Evolutionary conservation across 2,113 vertebrate species (phyloP).

Genomic region (Campylorhamphus procurvoides): DNA sequence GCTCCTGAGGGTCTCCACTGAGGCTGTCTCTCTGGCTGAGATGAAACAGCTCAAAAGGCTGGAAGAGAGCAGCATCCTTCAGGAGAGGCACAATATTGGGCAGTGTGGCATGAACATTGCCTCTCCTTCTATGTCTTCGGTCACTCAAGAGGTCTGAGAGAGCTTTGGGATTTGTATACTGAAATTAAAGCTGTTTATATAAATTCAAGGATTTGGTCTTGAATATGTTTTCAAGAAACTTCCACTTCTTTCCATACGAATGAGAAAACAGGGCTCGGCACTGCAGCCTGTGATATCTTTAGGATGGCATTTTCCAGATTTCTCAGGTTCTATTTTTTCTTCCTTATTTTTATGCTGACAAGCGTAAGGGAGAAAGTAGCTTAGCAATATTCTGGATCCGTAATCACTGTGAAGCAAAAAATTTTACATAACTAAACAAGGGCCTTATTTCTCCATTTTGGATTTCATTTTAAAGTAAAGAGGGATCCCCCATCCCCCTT

Average conservation of each 20-base stretch:
- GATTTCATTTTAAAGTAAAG: neutral
- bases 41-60: neutral
- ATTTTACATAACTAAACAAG: neutral
- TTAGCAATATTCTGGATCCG: neutral
- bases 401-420: neutral
- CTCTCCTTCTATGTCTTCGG: neutral
- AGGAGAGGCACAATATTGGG: neutral
- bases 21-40: neutral
- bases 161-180: neutral
- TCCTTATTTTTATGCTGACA: constrained; percentile 36
- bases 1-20: neutral
- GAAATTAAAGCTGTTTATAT: neutral
- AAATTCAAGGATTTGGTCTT: neutral
- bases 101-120: neutral
- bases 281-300: neutral
- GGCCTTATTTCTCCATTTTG: neutral
- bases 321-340: constrained; percentile 30
- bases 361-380: neutral
- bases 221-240: neutral
- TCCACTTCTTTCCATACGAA: neutral
- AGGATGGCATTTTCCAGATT: constrained; percentile 40
- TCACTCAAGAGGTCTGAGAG: neutral
- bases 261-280: neutral
- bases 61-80: neutral
- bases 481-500: accelerated